Evolutionary conservation across 2,797 vertebrate species (phyloP).

Genomic region (Onychomys leucogaster): DNA sequence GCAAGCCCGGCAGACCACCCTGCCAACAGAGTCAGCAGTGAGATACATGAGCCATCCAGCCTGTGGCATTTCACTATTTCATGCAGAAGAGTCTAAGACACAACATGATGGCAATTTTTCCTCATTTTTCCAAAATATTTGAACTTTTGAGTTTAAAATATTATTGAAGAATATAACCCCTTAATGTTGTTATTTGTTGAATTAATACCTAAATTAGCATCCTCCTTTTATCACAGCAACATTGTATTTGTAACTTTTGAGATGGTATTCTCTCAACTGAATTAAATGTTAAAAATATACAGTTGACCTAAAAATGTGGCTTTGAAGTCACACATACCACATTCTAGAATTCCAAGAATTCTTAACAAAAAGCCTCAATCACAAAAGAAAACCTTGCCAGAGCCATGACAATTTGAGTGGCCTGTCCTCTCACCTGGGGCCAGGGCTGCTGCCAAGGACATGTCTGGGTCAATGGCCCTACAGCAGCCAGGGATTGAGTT

Average conservation of each 20-base stretch:
- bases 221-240: background rate
- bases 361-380: no score
- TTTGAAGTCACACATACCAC: background rate
- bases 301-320: background rate
- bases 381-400: no score
- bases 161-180: conserved; percentile 20
- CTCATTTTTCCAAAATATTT: conserved; percentile 1
- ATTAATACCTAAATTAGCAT: background rate
- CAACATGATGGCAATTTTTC: background rate
- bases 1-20: background rate
- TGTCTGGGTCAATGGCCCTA: no score
- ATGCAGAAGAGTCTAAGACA: background rate
- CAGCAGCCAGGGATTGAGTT: no score
- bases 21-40: background rate
- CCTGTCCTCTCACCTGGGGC: no score
- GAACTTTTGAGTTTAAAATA: conserved; percentile 30
- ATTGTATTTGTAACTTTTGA: conserved; percentile 54
- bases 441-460: no score
- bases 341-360: background rate
- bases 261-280: conserved; percentile 35
- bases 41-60: background rate
- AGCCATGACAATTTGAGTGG: no score
- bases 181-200: conserved; percentile 34
- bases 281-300: conserved; percentile 11
- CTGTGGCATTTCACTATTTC: background rate